phyloP scores from a whole-genome alignment of 2,888 invertebrate genomes.

The Marasmarcha lunaedactyla region DNA sequence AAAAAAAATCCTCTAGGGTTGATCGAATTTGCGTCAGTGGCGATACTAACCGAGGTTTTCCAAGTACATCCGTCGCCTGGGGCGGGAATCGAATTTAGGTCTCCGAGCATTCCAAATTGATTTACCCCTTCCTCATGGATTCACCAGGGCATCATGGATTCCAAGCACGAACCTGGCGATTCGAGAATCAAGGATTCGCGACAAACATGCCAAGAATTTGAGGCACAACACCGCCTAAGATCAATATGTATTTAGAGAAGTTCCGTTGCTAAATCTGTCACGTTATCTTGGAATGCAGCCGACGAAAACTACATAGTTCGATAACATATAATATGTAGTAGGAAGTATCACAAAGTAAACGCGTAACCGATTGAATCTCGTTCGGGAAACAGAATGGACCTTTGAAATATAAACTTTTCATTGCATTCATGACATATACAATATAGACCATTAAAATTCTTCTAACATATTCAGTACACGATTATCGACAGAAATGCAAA shows the following conservation, averaged over 20 bases:
- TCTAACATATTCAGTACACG: too few relatives aligned
- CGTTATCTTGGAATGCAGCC: too few relatives aligned
- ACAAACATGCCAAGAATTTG: slow-evolving; percentile 3
- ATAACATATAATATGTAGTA: too few relatives aligned
- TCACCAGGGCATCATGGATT: slow-evolving; percentile 31
- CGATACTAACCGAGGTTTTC: slow-evolving; percentile 31
- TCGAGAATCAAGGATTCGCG: neutral
- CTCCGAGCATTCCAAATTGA: slow-evolving; percentile 56
- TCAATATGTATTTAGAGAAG: neutral
- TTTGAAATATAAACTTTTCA: too few relatives aligned
- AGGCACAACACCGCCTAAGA: neutral
- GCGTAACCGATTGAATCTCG: too few relatives aligned
- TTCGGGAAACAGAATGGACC: too few relatives aligned
- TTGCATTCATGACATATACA: too few relatives aligned
- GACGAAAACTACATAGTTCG: too few relatives aligned
- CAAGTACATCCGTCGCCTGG: slow-evolving; percentile 33
- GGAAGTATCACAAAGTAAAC: too few relatives aligned
- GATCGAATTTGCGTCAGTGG: slow-evolving; percentile 45
- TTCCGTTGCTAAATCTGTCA: too few relatives aligned
- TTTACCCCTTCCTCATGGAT: slow-evolving; percentile 37
- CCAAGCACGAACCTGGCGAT: slow-evolving; percentile 17
- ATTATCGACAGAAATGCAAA: too few relatives aligned
- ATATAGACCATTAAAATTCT: too few relatives aligned
- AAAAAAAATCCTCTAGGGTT: slow-evolving; percentile 35
- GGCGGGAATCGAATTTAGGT: slow-evolving; percentile 60